A percentile compares a stretch with the other conserved stretches of the same genome.
phyloP scores from a whole-genome alignment of 2,113 vertebrate genomes.

The Antigone vipio region DNA sequence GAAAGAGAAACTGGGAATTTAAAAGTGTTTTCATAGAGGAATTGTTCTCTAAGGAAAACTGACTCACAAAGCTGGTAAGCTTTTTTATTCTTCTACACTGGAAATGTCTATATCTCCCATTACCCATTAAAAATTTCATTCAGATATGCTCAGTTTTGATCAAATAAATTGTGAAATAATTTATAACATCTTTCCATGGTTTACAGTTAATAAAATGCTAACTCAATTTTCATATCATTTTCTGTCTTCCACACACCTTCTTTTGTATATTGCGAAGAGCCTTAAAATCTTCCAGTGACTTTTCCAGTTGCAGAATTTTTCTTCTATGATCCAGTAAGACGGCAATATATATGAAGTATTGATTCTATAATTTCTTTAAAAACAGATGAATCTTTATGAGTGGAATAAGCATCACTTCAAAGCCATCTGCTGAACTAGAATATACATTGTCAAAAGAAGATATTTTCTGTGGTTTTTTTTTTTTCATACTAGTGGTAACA shows the following conservation, averaged over 20 bases:
- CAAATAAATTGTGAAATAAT: neutral
- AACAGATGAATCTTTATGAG: neutral
- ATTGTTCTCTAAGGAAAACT: neutral
- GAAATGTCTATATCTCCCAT: neutral
- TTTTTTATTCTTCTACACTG: neutral
- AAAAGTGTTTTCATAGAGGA: neutral
- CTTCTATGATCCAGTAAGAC: neutral
- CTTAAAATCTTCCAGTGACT: neutral
- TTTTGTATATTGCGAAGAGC: neutral
- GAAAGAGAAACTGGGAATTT: neutral
- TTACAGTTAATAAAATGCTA: neutral
- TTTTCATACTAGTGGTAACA: neutral
- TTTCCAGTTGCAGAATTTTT: neutral
- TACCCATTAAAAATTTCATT: neutral
- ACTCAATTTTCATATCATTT: neutral
- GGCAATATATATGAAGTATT: neutral
- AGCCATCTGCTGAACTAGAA: neutral
- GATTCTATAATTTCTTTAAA: neutral
- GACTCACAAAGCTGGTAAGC: neutral
- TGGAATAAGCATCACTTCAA: neutral
- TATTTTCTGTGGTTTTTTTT: neutral
- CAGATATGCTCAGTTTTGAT: neutral
- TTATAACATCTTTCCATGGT: neutral
- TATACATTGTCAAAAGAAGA: neutral
- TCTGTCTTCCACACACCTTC: neutral